Conservation (phyloP, 2,113 vertebrate species). For the Ariopsis seemanni region DNA sequence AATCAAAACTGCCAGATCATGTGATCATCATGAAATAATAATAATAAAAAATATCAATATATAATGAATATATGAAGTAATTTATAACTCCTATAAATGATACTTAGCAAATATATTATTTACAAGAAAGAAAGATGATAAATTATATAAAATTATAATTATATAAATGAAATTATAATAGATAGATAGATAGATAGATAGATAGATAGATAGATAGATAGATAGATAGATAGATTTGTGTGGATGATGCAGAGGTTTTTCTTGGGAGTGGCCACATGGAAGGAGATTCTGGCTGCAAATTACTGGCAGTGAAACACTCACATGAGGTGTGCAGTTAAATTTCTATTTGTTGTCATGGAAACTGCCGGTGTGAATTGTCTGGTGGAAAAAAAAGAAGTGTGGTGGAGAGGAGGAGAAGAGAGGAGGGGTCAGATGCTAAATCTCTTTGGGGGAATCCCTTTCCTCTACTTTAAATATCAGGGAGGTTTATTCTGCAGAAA, state of each 20-base stretch:
- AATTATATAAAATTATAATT: background rate
- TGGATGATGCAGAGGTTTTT: slow-evolving; percentile 42
- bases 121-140: background rate
- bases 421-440: slow-evolving; percentile 62
- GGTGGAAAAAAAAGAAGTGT: slow-evolving; percentile 59
- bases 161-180: background rate
- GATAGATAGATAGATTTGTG: background rate
- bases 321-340: slow-evolving; percentile 69
- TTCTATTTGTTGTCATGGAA: slow-evolving; percentile 81
- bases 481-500: slow-evolving; percentile 36
- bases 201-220: background rate
- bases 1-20: background rate
- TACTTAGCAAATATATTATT: background rate
- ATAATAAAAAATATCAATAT: background rate
- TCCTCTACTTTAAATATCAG: slow-evolving; percentile 60
- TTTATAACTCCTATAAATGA: background rate
- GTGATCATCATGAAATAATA: background rate
- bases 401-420: slow-evolving; percentile 47
- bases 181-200: background rate
- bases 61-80: background rate
- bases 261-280: slow-evolving; percentile 38
- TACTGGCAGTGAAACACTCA: slow-evolving; percentile 62
- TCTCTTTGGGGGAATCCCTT: slow-evolving; percentile 42
- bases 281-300: slow-evolving; percentile 49
- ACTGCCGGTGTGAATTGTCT: slow-evolving; percentile 73